A percentile compares a stretch with the other conserved stretches of the same genome.
phyloP scores from a whole-genome alignment of 2,797 vertebrate genomes.

The Halcyon leucocephala region DNA sequence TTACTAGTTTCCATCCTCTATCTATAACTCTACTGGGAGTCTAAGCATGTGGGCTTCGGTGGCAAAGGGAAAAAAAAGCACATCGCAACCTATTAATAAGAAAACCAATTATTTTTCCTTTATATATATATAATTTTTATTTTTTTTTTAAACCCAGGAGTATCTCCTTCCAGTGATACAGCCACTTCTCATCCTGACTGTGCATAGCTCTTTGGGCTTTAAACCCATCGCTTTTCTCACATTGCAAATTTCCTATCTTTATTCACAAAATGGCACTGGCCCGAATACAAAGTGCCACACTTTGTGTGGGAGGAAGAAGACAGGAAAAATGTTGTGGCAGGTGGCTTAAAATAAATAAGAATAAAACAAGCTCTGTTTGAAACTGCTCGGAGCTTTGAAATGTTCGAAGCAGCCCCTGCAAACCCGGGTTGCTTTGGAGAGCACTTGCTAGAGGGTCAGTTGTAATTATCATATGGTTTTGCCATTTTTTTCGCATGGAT shows the following conservation, averaged over 20 bases:
- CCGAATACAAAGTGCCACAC: slow-evolving; percentile 52
- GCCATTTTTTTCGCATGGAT: neutral
- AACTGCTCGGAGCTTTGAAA: neutral
- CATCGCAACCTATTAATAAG: neutral
- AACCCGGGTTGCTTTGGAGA: neutral
- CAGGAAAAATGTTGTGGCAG: slow-evolving; percentile 63
- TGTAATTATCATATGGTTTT: neutral
- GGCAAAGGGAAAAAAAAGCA: neutral
- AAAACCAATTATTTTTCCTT: neutral
- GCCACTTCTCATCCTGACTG: neutral
- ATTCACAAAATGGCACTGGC: slow-evolving; percentile 47
- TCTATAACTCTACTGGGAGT: neutral
- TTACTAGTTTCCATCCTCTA: neutral
- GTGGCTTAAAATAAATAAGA: slow-evolving; percentile 66
- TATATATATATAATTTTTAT: neutral
- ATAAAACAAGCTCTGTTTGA: slow-evolving; percentile 14
- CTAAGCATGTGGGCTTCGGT: neutral
- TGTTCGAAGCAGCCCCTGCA: neutral
- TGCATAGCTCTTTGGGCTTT: neutral
- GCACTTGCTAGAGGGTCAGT: neutral
- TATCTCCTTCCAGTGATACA: slow-evolving; percentile 1
- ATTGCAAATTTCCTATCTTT: neutral
- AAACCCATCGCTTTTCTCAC: neutral
- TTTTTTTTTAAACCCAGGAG: neutral
- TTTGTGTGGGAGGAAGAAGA: slow-evolving; percentile 53